Conservation (phyloP, 2,113 vertebrate species). For the Proteles cristata region DNA sequence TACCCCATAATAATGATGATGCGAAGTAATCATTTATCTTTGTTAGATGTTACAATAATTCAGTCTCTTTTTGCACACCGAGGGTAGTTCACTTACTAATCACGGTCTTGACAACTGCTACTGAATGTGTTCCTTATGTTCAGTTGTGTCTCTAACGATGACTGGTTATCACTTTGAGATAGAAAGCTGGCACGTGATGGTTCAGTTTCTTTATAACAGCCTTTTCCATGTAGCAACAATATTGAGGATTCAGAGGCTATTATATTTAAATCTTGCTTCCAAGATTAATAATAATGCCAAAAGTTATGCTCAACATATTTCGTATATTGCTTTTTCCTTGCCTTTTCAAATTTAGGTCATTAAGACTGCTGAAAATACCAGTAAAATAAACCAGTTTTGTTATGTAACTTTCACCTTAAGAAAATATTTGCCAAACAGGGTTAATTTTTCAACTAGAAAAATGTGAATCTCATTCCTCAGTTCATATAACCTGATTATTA, state of each 20-base stretch:
- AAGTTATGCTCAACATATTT: not conserved
- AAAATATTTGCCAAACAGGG: not conserved
- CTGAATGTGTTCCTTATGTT: not conserved
- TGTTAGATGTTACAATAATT: not conserved
- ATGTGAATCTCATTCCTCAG: not conserved
- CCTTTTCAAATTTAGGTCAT: conserved; percentile 24
- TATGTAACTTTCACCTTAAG: not conserved
- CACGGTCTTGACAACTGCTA: not conserved
- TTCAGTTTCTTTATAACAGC: not conserved
- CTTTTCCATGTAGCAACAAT: not conserved
- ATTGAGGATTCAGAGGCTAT: not conserved
- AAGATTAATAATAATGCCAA: not conserved
- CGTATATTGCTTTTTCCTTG: not conserved
- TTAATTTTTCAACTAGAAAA: conserved; percentile 6
- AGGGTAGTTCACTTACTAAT: not conserved
- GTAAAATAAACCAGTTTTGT: not conserved
- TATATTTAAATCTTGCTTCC: not conserved
- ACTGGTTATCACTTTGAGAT: not conserved
- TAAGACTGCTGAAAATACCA: conserved; percentile 13
- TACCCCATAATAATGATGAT: not conserved
- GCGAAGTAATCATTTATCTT: not conserved
- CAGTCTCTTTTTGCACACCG: not conserved
- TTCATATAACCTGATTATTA: not conserved
- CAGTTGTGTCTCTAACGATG: not conserved
- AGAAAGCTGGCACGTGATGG: not conserved